These are phyloP conservation scores for Myotis myotis DNA, from an alignment of 2,797 vertebrate species.

Conservation along the genomic window DNA sequence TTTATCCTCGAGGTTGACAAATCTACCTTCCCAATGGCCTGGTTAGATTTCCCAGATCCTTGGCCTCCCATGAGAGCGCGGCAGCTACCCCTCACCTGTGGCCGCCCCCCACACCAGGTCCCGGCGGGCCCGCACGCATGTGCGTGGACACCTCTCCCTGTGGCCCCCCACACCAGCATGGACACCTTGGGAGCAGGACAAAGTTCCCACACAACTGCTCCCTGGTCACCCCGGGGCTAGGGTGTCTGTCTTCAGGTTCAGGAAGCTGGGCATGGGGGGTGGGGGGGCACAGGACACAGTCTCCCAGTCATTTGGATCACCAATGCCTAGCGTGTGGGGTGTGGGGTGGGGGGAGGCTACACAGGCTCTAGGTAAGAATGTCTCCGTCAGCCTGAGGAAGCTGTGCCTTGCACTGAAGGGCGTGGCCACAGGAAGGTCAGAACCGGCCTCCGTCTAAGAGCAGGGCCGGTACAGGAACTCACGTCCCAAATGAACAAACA, in stretches of 20 bases:
- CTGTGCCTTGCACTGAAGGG: neutral
- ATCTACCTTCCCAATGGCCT: neutral
- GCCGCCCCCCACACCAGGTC: no score
- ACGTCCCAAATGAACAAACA: neutral
- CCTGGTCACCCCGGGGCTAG: neutral
- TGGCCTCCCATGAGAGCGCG: neutral
- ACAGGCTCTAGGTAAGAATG: neutral
- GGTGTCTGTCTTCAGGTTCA: neutral
- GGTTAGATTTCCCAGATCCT: neutral
- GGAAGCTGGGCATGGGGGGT: neutral
- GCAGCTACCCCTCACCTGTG: neutral
- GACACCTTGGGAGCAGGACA: neutral
- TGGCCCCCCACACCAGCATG: no score
- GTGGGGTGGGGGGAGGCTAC: rapidly evolving
- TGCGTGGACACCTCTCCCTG: neutral
- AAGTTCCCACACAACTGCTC: neutral
- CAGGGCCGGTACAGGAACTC: neutral
- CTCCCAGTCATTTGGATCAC: neutral
- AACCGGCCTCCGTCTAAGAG: neutral
- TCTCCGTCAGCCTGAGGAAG: neutral
- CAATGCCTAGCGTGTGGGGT: neutral
- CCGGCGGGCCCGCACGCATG: no score
- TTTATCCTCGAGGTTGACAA: neutral
- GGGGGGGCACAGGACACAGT: neutral
- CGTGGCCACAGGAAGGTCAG: neutral